A percentile compares a stretch with the other conserved stretches of the same genome.
These are phyloP conservation scores for Lindbergichthys nudifrons DNA, from an alignment of 2,797 vertebrate species.

Conservation along the genomic window DNA sequence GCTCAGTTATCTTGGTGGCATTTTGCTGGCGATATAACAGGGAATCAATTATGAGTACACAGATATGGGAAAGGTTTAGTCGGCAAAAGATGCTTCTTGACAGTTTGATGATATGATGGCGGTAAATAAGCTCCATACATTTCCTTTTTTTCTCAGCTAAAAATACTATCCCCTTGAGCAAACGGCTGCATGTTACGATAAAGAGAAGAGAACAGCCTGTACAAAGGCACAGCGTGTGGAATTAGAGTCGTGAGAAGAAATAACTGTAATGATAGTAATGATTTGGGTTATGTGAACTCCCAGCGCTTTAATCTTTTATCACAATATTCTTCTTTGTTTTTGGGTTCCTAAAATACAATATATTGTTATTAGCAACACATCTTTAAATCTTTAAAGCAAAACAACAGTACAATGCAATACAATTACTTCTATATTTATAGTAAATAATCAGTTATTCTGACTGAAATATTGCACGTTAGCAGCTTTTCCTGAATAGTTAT, in stretches of 20 bases:
- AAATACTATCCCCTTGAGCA: conserved; percentile 79
- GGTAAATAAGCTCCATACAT: conserved; percentile 77
- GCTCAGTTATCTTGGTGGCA: conserved; percentile 82
- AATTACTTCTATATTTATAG: not conserved
- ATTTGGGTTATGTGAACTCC: conserved; percentile 49
- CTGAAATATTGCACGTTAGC: not conserved
- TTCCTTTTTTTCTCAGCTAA: conserved; percentile 62
- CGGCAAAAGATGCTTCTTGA: conserved; percentile 81
- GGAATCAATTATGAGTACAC: conserved; percentile 87
- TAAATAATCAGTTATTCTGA: not conserved
- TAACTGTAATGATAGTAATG: conserved; percentile 60
- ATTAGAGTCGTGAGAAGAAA: conserved; percentile 62
- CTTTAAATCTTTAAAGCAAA: too few relatives aligned
- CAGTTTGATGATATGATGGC: conserved; percentile 82
- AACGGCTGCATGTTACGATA: conserved; percentile 80
- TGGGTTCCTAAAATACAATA: not conserved
- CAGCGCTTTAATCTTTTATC: not conserved
- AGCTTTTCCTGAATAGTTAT: not conserved
- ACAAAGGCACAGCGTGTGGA: conserved; percentile 63
- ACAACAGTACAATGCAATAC: not conserved
- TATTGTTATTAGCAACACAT: not conserved
- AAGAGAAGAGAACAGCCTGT: conserved; percentile 60
- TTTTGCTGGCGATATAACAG: conserved; percentile 84
- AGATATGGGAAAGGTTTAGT: conserved; percentile 83
- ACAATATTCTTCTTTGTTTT: conserved; percentile 4